Evolutionary conservation across 2,797 vertebrate genomes (phyloP), one percentile per base, ranked within the genome.

Genomic region (Pseudomugil tenellus): DNA sequence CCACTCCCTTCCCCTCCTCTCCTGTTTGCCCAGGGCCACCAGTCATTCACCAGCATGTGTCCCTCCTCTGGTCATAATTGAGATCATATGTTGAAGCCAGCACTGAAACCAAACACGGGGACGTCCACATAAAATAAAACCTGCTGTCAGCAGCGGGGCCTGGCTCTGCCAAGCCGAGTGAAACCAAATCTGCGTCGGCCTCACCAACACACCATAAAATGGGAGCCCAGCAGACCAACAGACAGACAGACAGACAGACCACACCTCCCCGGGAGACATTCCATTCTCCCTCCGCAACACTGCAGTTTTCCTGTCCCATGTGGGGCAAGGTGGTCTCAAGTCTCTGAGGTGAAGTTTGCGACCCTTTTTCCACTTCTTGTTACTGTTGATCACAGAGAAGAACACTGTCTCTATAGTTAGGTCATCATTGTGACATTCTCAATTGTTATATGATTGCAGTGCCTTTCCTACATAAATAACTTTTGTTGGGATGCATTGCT

Each of bases 81-180:
- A 92, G 91, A 94, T 94, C 93, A 94, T 90, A 94, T 95, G 93
- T 93, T 90, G 85, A 90, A 91, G 87, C 84, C 87, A 76, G 88
- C 70, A 14, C 89, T 92, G 93, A 91, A 94, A 93, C 92, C 84
- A 83, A 89, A 92, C 91, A 92, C 89, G 80, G 88, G 41, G 90
- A 91, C 90, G 54, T 91, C 89, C 88, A 93, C 92, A 92, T 93
- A 89, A 92, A 92, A 93, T 94, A 91, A 92, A 93, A 92, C 77
- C 90, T 88, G 90, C 92, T 91, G 91, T 91, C 92, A 91, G 89
- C 89, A 87, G 77, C 73, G 55, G 65, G 89, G 86, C 81, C 87
- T 78, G 85, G 77, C 85, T 86, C 87, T 81, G 83, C 80, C 87
- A 82, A 80, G 77, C 82, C 72, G 76, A 91, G 82, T 90, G 92